Evolutionary conservation across 2,113 vertebrate species (phyloP), one percentile per base, ranked within the genome.

Genomic region (Scytalopus superciliaris): DNA sequence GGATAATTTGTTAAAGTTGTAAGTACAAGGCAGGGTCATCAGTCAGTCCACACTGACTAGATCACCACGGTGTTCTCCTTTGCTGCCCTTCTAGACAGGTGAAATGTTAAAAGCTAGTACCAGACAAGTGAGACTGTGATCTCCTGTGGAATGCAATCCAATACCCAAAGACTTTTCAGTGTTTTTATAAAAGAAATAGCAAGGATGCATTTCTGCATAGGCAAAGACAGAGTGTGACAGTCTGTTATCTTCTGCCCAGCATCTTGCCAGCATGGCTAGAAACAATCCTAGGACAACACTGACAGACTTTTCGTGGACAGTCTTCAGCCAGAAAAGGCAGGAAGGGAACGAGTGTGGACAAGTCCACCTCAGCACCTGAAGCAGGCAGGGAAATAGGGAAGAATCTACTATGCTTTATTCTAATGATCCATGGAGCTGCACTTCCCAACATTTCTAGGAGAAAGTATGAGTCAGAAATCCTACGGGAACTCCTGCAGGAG

Each of bases 381-480:
- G 64, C 0, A 0, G 23, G 31, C 40, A 88, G 60, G 82, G 55
- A 82, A 94, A 37, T 27, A 78, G 73, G 76, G 57, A 95, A 92
- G 83, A 93, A 77, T 75, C 80, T 60, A 42, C 37, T 82, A 19
- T 9, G 62, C 37, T 87, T 84, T 57, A 74, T 76, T 68, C 60
- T 92, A 55, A 92, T 57, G 77, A 86, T 52, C 69, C 2, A 2
- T 82, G 68, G 14, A 94, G 45, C 77, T 72, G 69, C 83, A 76
- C 76, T 91, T 95, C 88, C 86, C 86, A 96, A 93, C 40, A 81
- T 68, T 96, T 95, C 90, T 90, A 93, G 90, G 90, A 96, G 96
- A 97, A 96, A 95, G 91, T 57, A 79, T 94, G 94, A 97, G 88
- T 96, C 94, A 96, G 96, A 95, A 95, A 84, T 96, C 89, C 94